phyloP scores from a whole-genome alignment of 2,113 vertebrate species.

The Xenopus tropicalis region UCB_Xtro_10.0 CM004443.2:142599501-142600000 shows the following conservation, averaged over 20 bases:
- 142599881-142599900: slow-evolving; percentile 47
- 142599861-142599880: slow-evolving; percentile 47
- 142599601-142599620: slow-evolving; percentile 50
- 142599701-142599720: slow-evolving; percentile 68
- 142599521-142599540: background rate
- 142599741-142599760: slow-evolving; percentile 59
- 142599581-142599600: slow-evolving; percentile 40
- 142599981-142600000: too few relatives aligned
- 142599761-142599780: slow-evolving; percentile 65
- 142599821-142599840: slow-evolving; percentile 54
- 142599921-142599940: too few relatives aligned
- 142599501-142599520: too few relatives aligned
- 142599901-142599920: too few relatives aligned
- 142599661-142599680: slow-evolving; percentile 26
- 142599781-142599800: slow-evolving; percentile 76
- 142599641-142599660: slow-evolving; percentile 46
- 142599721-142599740: slow-evolving; percentile 38
- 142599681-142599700: slow-evolving; percentile 71
- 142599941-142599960: too few relatives aligned
- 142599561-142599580: background rate
- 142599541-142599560: background rate
- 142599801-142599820: slow-evolving; percentile 60
- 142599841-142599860: slow-evolving; percentile 56
- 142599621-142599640: slow-evolving; percentile 16
- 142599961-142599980: too few relatives aligned